phyloP scores from a whole-genome alignment of 1,140 invertebrate species.

The Saccostrea echinata region DNA sequence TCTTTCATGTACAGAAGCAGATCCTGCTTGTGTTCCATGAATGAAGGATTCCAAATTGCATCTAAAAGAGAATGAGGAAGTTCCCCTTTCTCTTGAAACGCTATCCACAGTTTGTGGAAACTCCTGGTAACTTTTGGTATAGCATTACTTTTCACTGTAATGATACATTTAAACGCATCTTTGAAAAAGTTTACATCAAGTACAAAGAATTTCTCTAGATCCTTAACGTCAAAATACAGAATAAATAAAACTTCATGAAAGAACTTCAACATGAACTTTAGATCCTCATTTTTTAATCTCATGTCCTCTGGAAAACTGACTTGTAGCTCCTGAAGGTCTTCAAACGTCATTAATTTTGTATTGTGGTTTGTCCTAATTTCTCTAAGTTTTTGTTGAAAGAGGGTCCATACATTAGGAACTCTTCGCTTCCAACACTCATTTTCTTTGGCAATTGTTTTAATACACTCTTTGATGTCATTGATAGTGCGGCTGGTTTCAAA shows the following conservation, averaged over 20 bases:
- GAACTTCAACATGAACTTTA: constrained; percentile 8
- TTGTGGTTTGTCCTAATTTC: background rate
- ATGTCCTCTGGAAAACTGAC: background rate
- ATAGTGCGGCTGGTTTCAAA: background rate
- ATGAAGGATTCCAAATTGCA: no score
- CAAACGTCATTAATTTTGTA: background rate
- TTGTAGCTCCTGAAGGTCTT: background rate
- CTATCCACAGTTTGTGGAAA: no score
- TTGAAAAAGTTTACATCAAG: background rate
- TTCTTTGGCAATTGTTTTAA: background rate
- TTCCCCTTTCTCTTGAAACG: no score
- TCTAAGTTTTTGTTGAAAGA: background rate
- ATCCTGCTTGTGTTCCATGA: no score
- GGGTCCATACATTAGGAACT: background rate
- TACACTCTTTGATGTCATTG: background rate
- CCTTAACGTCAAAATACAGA: background rate
- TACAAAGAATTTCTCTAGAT: background rate
- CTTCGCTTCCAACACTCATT: background rate
- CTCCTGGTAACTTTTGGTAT: no score
- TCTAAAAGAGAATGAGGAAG: no score
- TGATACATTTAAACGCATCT: no score
- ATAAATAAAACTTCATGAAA: background rate
- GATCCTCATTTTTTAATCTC: background rate
- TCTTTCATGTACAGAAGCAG: no score
- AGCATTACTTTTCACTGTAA: no score